Percentiles rank a stretch among this genome's conserved stretches.
Evolutionary conservation across 53 echinoderm and acorn worm species (phyloP).

Genomic region (Mesocentrotus franciscanus): DNA sequence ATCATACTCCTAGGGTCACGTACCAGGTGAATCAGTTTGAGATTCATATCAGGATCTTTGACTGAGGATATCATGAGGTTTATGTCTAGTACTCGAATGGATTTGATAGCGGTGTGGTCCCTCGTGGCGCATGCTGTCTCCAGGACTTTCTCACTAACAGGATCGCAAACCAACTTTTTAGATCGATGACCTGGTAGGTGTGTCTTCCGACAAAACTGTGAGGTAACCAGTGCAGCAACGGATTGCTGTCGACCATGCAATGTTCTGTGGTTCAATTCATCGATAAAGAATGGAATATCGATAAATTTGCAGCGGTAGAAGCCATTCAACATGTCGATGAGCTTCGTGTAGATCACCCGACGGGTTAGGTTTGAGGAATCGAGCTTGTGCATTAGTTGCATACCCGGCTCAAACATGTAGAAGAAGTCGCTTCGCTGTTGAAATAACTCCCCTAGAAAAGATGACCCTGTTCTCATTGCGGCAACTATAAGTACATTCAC

Average conservation of each 20-base stretch:
- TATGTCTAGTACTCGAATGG: slow-evolving; percentile 81
- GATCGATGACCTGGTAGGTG: neutral
- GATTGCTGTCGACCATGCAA: slow-evolving; percentile 54
- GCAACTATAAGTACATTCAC: slow-evolving; percentile 74
- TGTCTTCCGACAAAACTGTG: slow-evolving; percentile 55
- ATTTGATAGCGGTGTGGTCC: slow-evolving; percentile 77
- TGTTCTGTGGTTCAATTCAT: slow-evolving; percentile 58
- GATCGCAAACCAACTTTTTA: slow-evolving; percentile 58
- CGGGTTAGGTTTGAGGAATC: slow-evolving; percentile 65
- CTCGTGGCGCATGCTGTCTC: slow-evolving; percentile 65
- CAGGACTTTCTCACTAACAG: slow-evolving; percentile 55
- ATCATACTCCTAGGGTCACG: slow-evolving; percentile 94
- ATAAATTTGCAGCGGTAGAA: slow-evolving; percentile 78
- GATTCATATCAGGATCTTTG: slow-evolving; percentile 63
- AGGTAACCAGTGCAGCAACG: slow-evolving; percentile 66
- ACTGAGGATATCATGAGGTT: slow-evolving; percentile 76
- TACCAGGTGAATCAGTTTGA: slow-evolving; percentile 89
- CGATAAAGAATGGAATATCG: slow-evolving; percentile 71
- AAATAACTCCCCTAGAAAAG: slow-evolving; percentile 87
- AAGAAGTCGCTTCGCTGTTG: slow-evolving; percentile 82
- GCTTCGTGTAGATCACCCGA: slow-evolving; percentile 66
- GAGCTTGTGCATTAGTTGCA: slow-evolving; percentile 66
- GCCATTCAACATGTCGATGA: slow-evolving; percentile 73
- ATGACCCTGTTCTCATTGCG: slow-evolving; percentile 93
- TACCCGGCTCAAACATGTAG: slow-evolving; percentile 94